phyloP scores from a whole-genome alignment of 64 coral and sea anemone species.

The Orbicella faveolata region DNA sequence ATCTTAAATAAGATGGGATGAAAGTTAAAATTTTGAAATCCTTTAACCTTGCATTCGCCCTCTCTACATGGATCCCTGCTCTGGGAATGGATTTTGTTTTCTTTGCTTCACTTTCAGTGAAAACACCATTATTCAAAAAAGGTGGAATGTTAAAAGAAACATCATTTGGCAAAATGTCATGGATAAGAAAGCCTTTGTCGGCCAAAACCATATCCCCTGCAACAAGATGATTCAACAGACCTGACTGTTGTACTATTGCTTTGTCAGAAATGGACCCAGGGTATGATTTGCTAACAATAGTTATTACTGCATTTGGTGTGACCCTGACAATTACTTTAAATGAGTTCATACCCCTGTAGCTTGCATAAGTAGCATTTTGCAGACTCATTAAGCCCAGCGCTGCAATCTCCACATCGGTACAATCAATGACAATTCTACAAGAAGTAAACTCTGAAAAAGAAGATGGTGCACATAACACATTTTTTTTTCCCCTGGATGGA shows the following conservation, averaged over 20 bases:
- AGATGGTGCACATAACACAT: conserved; percentile 20
- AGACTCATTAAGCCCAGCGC: conserved; percentile 25
- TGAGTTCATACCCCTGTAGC: conserved; percentile 21
- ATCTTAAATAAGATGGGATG: background rate
- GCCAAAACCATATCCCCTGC: conserved; percentile 12
- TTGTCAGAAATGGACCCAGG: too few relatives aligned
- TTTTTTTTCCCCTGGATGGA: conserved; percentile 26
- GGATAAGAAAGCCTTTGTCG: conserved; percentile 7
- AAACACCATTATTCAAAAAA: too few relatives aligned
- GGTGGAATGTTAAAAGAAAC: conserved; percentile 27
- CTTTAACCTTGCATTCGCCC: background rate
- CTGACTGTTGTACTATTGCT: too few relatives aligned
- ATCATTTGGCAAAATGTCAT: background rate
- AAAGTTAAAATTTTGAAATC: conserved; percentile 20
- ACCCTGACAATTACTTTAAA: conserved; percentile 16
- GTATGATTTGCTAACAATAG: too few relatives aligned
- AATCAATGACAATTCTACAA: conserved; percentile 36
- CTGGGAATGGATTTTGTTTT: conserved; percentile 1
- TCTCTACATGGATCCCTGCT: background rate
- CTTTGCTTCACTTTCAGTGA: conserved; percentile 8
- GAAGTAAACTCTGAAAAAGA: conserved; percentile 31
- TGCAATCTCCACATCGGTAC: conserved; percentile 34
- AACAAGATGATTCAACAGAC: too few relatives aligned
- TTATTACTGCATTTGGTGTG: too few relatives aligned
- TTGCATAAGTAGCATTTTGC: conserved; percentile 14